Evolutionary conservation across 2,113 vertebrate genomes (phyloP), one percentile per base, ranked within the genome.

Genomic region (Ceyx margarethae): DNA sequence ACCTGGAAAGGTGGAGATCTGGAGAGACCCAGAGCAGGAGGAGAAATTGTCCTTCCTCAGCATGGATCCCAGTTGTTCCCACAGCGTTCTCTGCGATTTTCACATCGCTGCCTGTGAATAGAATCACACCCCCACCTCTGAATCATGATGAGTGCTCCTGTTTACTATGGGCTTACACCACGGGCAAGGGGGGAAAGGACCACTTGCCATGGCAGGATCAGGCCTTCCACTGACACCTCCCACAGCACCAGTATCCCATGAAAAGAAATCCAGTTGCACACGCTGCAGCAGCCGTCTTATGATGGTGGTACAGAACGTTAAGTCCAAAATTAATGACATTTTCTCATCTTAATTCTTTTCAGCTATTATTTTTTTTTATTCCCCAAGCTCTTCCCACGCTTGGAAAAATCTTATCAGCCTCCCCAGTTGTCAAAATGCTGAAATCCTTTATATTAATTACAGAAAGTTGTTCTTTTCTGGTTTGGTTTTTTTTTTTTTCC

Each of bases 91-190:
- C 67, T 29, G 56, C 83, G 42, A 53, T 87, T 79, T 69, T 29
- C 78, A 3, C 78, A 9, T 54, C 3, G 5, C 78, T 25, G 43
- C 77, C 4, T 21, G 56, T 29, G 67, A 75, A 54, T n/a, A 75
- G 58, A 69, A 53, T 79, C 5, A 5, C 78, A 48, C 82, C 2
- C 83, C 87, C 91, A 79, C 73, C 50, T 79, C 78, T 87, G 92
- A 91, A 87, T 84, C 88, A 84, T 78, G 37, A 2, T 22, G 73
- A 23, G 45, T 77, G 54, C 56, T 62, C 66, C 11, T 67, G 28
- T 82, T 87, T 87, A 68, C 82, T 68, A 48, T 0, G 13, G n/a
- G 11, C 51, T 82, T 90, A 42, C 91, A 67, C 82, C 54, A 23
- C 15, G 43, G 40, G 40, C 46, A 9, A 29, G 15, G 31, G 19